Evolutionary conservation across 2,888 invertebrate genomes (phyloP), one percentile per base, ranked within the genome.

Genomic region (Agelastica alni): DNA sequence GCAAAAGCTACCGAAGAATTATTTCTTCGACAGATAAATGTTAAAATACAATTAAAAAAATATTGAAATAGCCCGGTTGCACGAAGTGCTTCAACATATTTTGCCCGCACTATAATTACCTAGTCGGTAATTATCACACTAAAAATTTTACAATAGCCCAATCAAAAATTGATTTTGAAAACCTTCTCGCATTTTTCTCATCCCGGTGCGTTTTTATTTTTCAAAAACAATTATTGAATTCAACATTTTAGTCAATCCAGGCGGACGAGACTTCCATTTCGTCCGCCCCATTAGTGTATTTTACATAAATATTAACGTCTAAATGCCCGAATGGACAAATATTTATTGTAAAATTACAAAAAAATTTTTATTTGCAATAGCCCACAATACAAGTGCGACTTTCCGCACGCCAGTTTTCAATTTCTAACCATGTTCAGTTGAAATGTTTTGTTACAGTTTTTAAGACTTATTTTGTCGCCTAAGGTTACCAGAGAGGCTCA

Each of bases 61-160:
- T 62, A 62, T 65, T 69, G 66, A 75, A 75, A 77, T 77, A 77
- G 77, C 77, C 77, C 77, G 77, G 77, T 77, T 77, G 77, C 77
- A 77, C 76, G 47, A 65, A 76, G 76, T 77, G 77, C 77, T 77
- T 73, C 77, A 77, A 72, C 70, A 67, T 63, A 62, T 75, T 75
- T 77, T 73, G 75, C 76, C 77, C 77, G n/a, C n/a, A 65, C 64
- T 61, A 67, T 67, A 66, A 66, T 67, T 64, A 63, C 65, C 60
- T 62, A 62, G n/a, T n/a, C n/a, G 58, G 66, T 68, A 67, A 68
- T 67, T 67, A 66, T 63, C 63, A 65, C 62, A 68, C 65, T 65
- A 69, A 71, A 74, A 71, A 69, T 65, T 61, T 64, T 54, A 71
- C 77, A 77, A 77, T 77, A 77, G 77, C 76, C 76, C 76, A 76